A percentile compares a stretch with the other conserved stretches of the same genome.
These are phyloP conservation scores for Helicoverpa zea DNA, from an alignment of 1,140 invertebrate genomes.

Conservation along the genomic window DNA sequence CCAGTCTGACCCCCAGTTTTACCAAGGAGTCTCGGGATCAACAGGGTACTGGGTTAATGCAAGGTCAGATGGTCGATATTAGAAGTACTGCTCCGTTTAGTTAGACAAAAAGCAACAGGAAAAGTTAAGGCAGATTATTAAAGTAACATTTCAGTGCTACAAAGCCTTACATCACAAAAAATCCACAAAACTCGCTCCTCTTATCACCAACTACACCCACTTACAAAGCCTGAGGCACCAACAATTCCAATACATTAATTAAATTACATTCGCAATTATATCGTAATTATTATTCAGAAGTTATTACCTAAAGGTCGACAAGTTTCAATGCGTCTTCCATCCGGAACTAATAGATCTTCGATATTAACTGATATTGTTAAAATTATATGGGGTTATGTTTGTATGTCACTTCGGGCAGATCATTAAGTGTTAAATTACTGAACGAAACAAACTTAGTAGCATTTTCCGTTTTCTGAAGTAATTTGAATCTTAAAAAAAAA, in stretches of 20 bases:
- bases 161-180: not conserved
- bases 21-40: too few species aligned
- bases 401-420: too few species aligned
- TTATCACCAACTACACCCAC: not conserved
- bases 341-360: slow-evolving; percentile 32
- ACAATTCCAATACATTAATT: slow-evolving; percentile 37
- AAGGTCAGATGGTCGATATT: not conserved
- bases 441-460: too few species aligned
- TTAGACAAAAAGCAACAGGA: too few species aligned
- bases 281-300: slow-evolving; percentile 25
- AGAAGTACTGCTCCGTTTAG: not conserved
- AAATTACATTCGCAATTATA: slow-evolving; percentile 42
- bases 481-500: too few species aligned
- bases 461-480: too few species aligned
- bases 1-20: too few species aligned
- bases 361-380: not conserved
- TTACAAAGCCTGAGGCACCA: not conserved
- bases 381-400: too few species aligned
- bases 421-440: too few species aligned
- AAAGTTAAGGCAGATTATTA: too few species aligned
- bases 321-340: slow-evolving; percentile 24
- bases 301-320: slow-evolving; percentile 22
- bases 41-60: too few species aligned
- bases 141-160: too few species aligned
- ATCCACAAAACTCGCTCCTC: not conserved